A percentile compares a stretch with the other conserved stretches of the same genome.
Evolutionary conservation across 2,113 vertebrate species (phyloP).

Genomic region (Lanius collurio): DNA sequence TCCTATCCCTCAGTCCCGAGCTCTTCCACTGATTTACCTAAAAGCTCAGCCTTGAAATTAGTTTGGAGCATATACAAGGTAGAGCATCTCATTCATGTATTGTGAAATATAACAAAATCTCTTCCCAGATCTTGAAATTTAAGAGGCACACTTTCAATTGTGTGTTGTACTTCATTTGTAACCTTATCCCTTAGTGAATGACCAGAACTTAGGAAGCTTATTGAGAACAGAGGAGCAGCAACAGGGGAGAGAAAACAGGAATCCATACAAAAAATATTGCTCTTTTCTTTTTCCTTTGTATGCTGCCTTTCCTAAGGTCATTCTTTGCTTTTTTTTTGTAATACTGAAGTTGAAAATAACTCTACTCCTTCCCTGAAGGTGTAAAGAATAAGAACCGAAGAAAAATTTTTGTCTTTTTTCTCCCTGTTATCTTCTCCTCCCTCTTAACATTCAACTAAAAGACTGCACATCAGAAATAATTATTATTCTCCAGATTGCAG

Average conservation of each 20-base stretch:
- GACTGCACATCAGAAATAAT: neutral
- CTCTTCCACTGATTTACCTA: neutral
- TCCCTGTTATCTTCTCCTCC: neutral
- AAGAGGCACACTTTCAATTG: neutral
- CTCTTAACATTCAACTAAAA: neutral
- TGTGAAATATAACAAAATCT: neutral
- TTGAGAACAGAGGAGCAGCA: neutral
- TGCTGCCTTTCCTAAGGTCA: neutral
- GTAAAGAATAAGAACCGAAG: neutral
- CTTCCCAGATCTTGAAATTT: neutral
- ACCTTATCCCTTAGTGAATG: neutral
- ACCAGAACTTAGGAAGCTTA: neutral
- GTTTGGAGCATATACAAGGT: neutral
- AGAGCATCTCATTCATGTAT: neutral
- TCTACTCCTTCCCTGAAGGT: neutral
- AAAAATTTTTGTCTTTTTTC: neutral
- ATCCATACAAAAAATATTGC: neutral
- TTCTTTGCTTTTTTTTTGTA: constrained; percentile 9
- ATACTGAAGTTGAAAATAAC: neutral
- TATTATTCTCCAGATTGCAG: neutral
- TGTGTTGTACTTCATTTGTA: neutral
- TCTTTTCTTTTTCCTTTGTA: neutral
- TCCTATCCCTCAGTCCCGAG: neutral
- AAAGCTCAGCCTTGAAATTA: neutral
- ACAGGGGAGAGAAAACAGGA: neutral